Evolutionary conservation across 1,140 invertebrate genomes (phyloP), one percentile per base, ranked within the genome.

Genomic region (Drosophila equinoxialis): DNA sequence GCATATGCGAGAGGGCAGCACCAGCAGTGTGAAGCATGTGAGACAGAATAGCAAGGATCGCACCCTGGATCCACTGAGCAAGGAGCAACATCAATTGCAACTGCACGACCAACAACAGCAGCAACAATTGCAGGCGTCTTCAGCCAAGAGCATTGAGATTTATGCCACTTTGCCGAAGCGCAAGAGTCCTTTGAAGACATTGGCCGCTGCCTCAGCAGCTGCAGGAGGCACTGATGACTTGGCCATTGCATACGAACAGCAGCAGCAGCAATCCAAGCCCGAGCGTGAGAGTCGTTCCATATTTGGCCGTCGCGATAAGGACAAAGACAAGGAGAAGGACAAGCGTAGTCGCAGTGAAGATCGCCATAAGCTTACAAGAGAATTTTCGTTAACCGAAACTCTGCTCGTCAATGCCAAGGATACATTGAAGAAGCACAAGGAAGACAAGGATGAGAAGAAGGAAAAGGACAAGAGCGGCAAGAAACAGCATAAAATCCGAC

Each of bases 111-210:
- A 13, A 94, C 86, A 96, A 93, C 80, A 97, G 96, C 65, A 96
- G 96, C 92, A 96, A 1, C 91, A 97, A 6, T 96, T 96, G 1
- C 97, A 97, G 91, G 96, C 96, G 92, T 96, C 96, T 85, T 93
- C 10, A 1, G 79, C 83, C 57, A 96, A 96, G 86, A 97, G 94
- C 82, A 97, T 98, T 60, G 96, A 97, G 92, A 97, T 98, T 71
- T 98, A 98, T 86, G 97, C 97, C 0, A 98, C 97, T 3, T 90
- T 98, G 11, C 97, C 97, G 1, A 98, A 98, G 92, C 97, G 97
- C 92, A 97, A 97, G 90, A 94, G 94, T 39, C 94, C 93, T 0
- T 85, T 95, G 1, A 94, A 95, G 68, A 94, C 94, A 42, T 94
- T 96, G 64, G 92, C 94, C 1, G 58, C 63, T 0, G 65, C 77